Conservation (phyloP, 2,888 invertebrate genomes). For the Gonocerus acuteangulatus region DNA sequence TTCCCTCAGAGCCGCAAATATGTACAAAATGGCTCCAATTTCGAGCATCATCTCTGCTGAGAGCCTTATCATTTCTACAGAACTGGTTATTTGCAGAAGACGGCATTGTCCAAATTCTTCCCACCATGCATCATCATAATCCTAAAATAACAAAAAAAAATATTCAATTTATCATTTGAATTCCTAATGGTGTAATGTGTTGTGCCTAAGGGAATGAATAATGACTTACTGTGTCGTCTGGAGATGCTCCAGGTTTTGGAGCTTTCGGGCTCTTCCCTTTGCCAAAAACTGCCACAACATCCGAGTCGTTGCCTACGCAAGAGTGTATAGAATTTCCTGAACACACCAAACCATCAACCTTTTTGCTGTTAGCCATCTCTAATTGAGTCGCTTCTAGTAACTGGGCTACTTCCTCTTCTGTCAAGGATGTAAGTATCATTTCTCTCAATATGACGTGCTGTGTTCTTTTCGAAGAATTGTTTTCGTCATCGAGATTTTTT, state of each 20-base stretch:
- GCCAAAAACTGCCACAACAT: slow-evolving; percentile 7
- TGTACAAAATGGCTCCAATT: slow-evolving; percentile 74
- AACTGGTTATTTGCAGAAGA: slow-evolving; percentile 56
- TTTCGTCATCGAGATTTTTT: neutral
- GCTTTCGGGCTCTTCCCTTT: slow-evolving; percentile 19
- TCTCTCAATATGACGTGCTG: slow-evolving; percentile 13
- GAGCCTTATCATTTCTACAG: slow-evolving; percentile 61
- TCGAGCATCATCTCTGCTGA: slow-evolving; percentile 70
- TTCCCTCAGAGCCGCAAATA: slow-evolving; percentile 76
- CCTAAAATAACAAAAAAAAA: slow-evolving; percentile 1
- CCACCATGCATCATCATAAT: slow-evolving; percentile 52
- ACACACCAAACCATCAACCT: slow-evolving; percentile 6
- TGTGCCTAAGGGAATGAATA: too few species aligned
- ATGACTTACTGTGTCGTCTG: slow-evolving; percentile 13
- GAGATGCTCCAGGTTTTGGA: slow-evolving; percentile 9
- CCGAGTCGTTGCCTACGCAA: slow-evolving; percentile 12
- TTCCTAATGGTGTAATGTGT: too few species aligned
- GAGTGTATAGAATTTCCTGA: slow-evolving; percentile 7
- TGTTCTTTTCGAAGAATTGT: slow-evolving; percentile 4
- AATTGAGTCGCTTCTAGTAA: neutral
- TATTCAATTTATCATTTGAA: too few species aligned
- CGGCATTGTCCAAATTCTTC: slow-evolving; percentile 63
- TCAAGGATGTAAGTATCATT: slow-evolving; percentile 17
- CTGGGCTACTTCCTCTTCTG: slow-evolving; percentile 11
- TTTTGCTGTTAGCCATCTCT: neutral